A percentile compares a stretch with the other conserved stretches of the same genome.
Conservation (phyloP, 2,113 vertebrate genomes). For the Trematomus loennbergii region DNA sequence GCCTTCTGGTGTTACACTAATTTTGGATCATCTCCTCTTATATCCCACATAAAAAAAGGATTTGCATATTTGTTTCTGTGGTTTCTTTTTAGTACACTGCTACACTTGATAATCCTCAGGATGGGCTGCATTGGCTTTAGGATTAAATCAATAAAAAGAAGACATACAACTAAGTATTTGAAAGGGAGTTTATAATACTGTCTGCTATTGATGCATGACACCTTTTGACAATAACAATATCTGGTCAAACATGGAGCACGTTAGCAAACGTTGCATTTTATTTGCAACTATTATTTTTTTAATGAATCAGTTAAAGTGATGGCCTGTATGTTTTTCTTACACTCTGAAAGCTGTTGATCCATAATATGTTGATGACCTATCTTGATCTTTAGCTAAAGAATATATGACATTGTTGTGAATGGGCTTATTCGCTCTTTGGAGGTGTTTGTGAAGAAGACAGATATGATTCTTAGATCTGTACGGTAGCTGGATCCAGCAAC, state of each 20-base stretch:
- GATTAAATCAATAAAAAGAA: neutral
- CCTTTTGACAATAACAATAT: neutral
- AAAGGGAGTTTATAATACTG: neutral
- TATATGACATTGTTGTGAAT: too few species aligned
- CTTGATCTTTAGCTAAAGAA: too few species aligned
- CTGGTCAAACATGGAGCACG: neutral
- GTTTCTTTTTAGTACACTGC: slow-evolving; percentile 2
- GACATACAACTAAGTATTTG: neutral
- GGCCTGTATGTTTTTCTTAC: neutral
- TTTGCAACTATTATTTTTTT: neutral
- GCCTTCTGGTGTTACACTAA: slow-evolving; percentile 11
- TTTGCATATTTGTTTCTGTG: slow-evolving; percentile 37
- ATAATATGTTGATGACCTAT: too few species aligned
- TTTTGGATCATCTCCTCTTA: slow-evolving; percentile 31
- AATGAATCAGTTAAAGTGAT: neutral
- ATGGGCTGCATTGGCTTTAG: neutral
- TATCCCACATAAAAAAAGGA: slow-evolving; percentile 21
- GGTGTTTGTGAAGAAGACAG: too few species aligned
- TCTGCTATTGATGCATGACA: neutral
- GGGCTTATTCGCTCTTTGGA: too few species aligned
- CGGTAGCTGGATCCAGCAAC: too few species aligned
- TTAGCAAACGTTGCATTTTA: neutral
- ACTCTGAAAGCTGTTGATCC: too few species aligned
- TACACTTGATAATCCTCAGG: slow-evolving; percentile 21
- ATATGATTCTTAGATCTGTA: too few species aligned